Conservation (phyloP, 1,140 invertebrate genomes). For the Medauroidea extradentata region DNA sequence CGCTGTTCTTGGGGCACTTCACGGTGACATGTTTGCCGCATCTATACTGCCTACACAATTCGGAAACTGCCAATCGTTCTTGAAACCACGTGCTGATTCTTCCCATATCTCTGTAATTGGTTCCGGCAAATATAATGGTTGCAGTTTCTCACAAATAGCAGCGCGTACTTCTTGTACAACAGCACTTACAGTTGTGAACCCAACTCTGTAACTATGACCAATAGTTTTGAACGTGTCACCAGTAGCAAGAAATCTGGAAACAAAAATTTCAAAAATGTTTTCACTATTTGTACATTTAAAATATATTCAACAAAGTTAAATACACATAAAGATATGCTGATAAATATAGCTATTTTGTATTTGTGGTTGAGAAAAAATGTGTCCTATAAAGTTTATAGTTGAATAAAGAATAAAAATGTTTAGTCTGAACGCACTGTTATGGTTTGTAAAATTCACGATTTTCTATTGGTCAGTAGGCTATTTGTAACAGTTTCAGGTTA, state of each 20-base stretch:
- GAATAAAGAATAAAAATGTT: no score
- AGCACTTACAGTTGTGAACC: conserved; percentile 22
- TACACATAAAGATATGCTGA: no score
- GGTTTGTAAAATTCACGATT: no score
- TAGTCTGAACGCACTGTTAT: no score
- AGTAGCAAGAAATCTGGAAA: conserved; percentile 23
- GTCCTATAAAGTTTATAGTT: no score
- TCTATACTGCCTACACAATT: conserved; percentile 40
- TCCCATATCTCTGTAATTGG: conserved; percentile 26
- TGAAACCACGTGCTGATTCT: conserved; percentile 27
- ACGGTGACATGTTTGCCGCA: conserved; percentile 45
- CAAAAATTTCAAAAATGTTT: no score
- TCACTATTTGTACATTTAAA: no score
- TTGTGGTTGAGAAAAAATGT: no score
- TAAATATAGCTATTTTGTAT: no score
- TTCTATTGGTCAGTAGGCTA: no score
- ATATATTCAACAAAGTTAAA: no score
- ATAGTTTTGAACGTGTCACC: conserved; percentile 18
- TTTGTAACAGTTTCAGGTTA: no score
- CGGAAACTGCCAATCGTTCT: conserved; percentile 35
- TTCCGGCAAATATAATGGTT: conserved; percentile 19
- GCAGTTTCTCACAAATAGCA: conserved; percentile 15
- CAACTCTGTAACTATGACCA: conserved; percentile 24
- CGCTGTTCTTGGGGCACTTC: conserved; percentile 32
- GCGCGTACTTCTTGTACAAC: conserved; percentile 19